A percentile compares a stretch with the other conserved stretches of the same genome.
Evolutionary conservation across 2,113 vertebrate species (phyloP).

Genomic region (Galemys pyrenaicus): DNA sequence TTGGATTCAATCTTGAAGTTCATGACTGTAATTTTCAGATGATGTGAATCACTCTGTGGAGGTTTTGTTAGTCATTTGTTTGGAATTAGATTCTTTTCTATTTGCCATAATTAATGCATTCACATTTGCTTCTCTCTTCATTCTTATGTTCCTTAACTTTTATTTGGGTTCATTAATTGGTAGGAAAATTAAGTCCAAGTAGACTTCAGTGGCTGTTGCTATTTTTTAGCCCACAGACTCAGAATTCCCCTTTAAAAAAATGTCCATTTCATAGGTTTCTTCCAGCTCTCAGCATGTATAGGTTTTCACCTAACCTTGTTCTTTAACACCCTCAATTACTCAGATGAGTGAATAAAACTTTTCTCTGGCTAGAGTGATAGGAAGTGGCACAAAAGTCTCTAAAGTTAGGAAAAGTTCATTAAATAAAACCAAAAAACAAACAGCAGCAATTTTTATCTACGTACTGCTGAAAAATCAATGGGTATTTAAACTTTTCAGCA

Average conservation of each 20-base stretch:
- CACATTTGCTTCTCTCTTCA: background rate
- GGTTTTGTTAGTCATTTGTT: slow-evolving; percentile 41
- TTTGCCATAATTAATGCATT: slow-evolving; percentile 33
- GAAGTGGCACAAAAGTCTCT: background rate
- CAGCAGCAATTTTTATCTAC: background rate
- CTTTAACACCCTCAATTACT: background rate
- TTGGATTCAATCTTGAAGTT: slow-evolving; percentile 57
- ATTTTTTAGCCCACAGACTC: background rate
- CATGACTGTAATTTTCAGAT: slow-evolving; percentile 40
- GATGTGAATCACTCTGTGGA: slow-evolving; percentile 25
- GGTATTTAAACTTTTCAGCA: background rate
- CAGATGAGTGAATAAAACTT: background rate
- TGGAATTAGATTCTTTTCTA: slow-evolving; percentile 43
- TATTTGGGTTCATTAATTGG: slow-evolving; percentile 28
- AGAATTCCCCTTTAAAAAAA: slow-evolving; percentile 1
- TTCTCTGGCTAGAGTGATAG: background rate
- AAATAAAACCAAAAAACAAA: background rate
- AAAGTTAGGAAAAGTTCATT: background rate
- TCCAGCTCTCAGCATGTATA: background rate
- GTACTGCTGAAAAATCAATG: background rate
- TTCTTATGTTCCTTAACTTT: slow-evolving; percentile 46
- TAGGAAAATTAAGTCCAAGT: background rate
- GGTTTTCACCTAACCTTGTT: background rate
- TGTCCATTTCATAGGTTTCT: background rate
- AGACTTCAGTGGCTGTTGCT: background rate